These are phyloP conservation scores for Bergia puertoricense DNA, from an alignment of 92 coral and sea anemone species.

Conservation along the genomic window DNA sequence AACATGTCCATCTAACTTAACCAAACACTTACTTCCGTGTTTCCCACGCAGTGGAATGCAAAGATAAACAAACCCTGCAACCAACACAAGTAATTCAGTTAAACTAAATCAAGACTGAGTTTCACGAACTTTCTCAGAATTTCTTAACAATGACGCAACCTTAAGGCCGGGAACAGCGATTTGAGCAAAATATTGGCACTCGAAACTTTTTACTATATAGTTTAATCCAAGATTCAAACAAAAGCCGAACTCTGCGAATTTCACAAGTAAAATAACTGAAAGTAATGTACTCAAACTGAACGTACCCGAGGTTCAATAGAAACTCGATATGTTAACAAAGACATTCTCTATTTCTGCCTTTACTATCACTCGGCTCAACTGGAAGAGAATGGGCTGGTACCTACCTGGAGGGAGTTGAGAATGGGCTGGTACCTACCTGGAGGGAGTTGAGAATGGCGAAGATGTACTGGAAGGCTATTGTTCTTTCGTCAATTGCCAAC, in stretches of 20 bases:
- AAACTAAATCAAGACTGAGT: too few species aligned
- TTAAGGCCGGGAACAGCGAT: not conserved
- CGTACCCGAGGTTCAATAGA: too few species aligned
- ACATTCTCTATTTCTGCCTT: too few species aligned
- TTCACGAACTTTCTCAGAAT: too few species aligned
- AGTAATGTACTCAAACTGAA: too few species aligned
- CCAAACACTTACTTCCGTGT: conserved; percentile 73
- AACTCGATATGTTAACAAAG: too few species aligned
- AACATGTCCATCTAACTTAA: not conserved
- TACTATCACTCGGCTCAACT: not conserved
- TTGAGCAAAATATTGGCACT: not conserved
- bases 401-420: conserved; percentile 93
- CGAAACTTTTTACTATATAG: too few species aligned
- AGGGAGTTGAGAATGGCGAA: conserved; percentile 93
- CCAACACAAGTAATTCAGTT: not conserved
- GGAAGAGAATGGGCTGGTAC: not conserved
- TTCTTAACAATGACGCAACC: not conserved
- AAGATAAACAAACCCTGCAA: conserved; percentile 92
- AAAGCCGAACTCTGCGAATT: too few species aligned
- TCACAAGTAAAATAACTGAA: too few species aligned
- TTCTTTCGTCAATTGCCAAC: conserved; percentile 82
- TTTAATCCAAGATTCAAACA: too few species aligned
- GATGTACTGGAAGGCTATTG: conserved; percentile 86
- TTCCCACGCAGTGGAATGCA: conserved; percentile 92
- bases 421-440: conserved; percentile 60